These are phyloP conservation scores for Tauraco hartlaubi DNA, from an alignment of 2,797 vertebrate species.

Conservation along the genomic window DNA sequence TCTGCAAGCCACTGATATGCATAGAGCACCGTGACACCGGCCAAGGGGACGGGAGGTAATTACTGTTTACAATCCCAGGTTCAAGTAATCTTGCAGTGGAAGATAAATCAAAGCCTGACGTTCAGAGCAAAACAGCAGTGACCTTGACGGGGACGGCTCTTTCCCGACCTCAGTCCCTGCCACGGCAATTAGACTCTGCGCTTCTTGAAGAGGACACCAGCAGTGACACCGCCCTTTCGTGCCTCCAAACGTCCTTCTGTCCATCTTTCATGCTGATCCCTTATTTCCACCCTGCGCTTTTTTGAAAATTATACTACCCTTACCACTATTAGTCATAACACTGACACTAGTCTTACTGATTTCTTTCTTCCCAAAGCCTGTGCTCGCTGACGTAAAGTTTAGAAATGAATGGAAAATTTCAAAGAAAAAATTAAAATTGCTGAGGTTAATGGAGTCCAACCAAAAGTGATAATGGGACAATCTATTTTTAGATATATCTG, in stretches of 20 bases:
- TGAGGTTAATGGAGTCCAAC: not conserved
- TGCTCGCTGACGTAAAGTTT: not conserved
- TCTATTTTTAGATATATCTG: not conserved
- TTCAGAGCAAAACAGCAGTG: not conserved
- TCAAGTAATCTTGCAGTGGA: not conserved
- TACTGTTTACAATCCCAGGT: not conserved
- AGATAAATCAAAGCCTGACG: not conserved
- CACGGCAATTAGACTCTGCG: not conserved
- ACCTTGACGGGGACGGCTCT: not conserved
- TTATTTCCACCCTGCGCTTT: rapidly evolving
- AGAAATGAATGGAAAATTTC: not conserved
- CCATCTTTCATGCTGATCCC: not conserved
- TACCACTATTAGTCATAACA: rapidly evolving
- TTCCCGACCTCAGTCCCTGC: not conserved
- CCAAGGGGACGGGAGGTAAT: not conserved
- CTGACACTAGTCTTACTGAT: rapidly evolving
- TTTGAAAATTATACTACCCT: rapidly evolving
- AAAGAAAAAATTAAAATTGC: not conserved
- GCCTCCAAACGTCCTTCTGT: rapidly evolving
- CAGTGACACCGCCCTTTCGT: not conserved
- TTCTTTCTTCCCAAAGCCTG: not conserved
- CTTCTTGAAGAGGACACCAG: not conserved
- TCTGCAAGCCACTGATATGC: not conserved
- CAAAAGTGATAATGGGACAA: not conserved
- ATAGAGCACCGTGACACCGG: not conserved